Evolutionary conservation across 2,888 invertebrate genomes (phyloP).

Genomic region (Mythimna impura): DNA sequence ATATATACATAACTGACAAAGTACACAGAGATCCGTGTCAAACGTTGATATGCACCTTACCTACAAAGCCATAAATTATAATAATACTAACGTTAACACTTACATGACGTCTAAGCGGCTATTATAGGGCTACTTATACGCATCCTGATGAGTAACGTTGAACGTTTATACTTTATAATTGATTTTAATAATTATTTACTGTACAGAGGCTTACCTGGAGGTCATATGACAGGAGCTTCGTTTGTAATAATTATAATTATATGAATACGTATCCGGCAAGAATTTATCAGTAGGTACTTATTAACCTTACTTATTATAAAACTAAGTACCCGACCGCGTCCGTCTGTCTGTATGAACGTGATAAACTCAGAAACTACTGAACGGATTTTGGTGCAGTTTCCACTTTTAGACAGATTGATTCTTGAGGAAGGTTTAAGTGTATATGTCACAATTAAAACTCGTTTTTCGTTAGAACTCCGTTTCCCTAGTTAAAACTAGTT

Average conservation of each 20-base stretch:
- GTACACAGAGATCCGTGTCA: constrained; percentile 23
- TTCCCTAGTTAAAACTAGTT: no score
- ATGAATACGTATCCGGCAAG: constrained; percentile 8
- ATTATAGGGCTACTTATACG: constrained; percentile 4
- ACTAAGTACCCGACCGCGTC: no score
- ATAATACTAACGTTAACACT: constrained; percentile 24
- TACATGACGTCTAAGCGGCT: constrained; percentile 20
- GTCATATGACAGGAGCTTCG: constrained; percentile 1
- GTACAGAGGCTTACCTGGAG: background rate
- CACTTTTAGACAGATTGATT: no score
- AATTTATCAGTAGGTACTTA: background rate
- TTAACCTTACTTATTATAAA: no score
- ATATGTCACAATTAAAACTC: no score
- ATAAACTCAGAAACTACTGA: no score
- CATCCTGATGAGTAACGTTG: constrained; percentile 38
- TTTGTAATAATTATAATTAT: constrained; percentile 14
- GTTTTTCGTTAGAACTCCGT: no score
- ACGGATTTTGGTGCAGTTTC: no score
- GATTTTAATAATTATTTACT: constrained; percentile 29
- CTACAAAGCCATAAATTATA: constrained; percentile 32
- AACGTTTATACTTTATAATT: constrained; percentile 20
- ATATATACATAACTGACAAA: background rate
- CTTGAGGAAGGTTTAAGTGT: no score
- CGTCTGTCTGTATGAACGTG: no score
- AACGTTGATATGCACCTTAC: constrained; percentile 15